Percentiles rank a stretch among this genome's conserved stretches.
These are phyloP conservation scores for Eristalinus sepulchralis DNA, from an alignment of 2,888 invertebrate genomes.

Conservation along the genomic window DNA sequence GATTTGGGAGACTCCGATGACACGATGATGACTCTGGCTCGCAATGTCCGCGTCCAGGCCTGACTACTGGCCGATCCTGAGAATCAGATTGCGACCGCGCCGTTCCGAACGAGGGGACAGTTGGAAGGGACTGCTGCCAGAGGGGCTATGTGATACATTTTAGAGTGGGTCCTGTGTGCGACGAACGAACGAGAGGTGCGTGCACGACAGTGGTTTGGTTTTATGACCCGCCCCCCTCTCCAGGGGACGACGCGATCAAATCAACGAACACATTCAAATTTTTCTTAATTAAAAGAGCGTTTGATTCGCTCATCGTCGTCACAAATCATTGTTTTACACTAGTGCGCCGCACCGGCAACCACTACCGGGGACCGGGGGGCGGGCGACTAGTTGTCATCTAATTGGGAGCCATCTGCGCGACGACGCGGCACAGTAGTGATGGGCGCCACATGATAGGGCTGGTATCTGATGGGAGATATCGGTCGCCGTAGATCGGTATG, in stretches of 20 bases:
- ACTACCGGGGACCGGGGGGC: background rate
- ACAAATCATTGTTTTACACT: slow-evolving; percentile 59
- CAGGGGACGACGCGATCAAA: slow-evolving; percentile 47
- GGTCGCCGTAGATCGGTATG: slow-evolving; percentile 31
- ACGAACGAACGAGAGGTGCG: slow-evolving; percentile 23
- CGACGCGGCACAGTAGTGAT: slow-evolving; percentile 52
- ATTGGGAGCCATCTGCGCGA: slow-evolving; percentile 16
- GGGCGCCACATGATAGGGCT: slow-evolving; percentile 65
- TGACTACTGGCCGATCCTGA: slow-evolving; percentile 57
- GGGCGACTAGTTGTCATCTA: slow-evolving; percentile 57
- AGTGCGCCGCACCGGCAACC: slow-evolving; percentile 13
- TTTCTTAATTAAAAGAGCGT: slow-evolving; percentile 65
- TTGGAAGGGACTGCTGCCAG: slow-evolving; percentile 42
- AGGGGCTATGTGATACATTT: slow-evolving; percentile 60
- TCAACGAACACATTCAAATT: slow-evolving; percentile 52
- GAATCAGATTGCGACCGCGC: background rate
- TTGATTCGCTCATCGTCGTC: slow-evolving; percentile 53
- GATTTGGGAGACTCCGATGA: slow-evolving; percentile 34
- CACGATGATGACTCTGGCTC: slow-evolving; percentile 52
- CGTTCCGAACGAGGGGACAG: no score
- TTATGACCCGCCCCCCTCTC: background rate
- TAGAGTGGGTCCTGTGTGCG: slow-evolving; percentile 37
- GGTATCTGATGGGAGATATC: slow-evolving; percentile 53
- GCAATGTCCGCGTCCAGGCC: slow-evolving; percentile 1
- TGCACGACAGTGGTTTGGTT: slow-evolving; percentile 16